phyloP scores from a whole-genome alignment of 2,888 invertebrate species.

The Toxonevra muliebris region DNA sequence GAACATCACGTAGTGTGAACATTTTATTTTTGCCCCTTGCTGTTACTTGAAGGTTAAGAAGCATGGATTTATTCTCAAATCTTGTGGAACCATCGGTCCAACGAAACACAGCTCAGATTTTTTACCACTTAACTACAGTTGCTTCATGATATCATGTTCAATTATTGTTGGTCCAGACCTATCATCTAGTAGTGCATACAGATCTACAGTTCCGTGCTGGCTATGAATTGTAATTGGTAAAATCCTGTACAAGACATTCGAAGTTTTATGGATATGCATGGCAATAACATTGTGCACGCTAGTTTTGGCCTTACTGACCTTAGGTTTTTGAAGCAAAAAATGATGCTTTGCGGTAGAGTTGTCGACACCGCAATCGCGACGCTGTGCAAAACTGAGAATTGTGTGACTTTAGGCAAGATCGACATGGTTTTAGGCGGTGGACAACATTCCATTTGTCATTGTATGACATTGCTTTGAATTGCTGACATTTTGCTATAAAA shows the following conservation, averaged over 20 bases:
- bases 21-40: conserved; percentile 21
- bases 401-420: conserved; percentile 19
- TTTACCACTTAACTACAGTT: conserved; percentile 12
- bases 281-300: neutral
- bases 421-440: conserved; percentile 24
- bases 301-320: neutral
- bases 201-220: conserved; percentile 1
- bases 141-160: conserved; percentile 16
- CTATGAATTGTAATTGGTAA: conserved; percentile 27
- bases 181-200: conserved; percentile 32
- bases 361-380: no score
- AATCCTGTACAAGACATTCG: conserved; percentile 25
- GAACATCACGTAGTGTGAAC: conserved; percentile 21
- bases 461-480: conserved; percentile 16
- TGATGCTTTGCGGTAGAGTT: conserved; percentile 32
- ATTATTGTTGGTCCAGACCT: conserved; percentile 29
- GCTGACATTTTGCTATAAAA: conserved; percentile 5
- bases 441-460: conserved; percentile 27
- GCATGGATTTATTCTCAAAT: conserved; percentile 22
- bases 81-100: conserved; percentile 34
- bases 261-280: conserved; percentile 18
- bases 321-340: conserved; percentile 22
- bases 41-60: conserved; percentile 22
- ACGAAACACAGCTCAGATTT: conserved; percentile 25
- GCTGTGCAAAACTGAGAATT: no score